Conservation (phyloP, 2,888 invertebrate species). For the Cotesia congregata region DNA sequence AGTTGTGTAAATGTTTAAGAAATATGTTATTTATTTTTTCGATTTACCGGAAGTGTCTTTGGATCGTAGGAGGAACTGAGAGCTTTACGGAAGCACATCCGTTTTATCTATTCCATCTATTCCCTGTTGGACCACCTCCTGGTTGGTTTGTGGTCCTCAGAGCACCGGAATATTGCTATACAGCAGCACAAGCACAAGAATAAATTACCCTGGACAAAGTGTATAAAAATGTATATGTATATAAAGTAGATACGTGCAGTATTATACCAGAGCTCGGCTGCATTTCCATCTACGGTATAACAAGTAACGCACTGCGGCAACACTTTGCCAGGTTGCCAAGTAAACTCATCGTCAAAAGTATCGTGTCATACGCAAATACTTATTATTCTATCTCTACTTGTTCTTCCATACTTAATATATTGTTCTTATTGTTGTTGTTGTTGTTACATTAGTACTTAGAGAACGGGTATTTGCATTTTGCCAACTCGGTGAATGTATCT, state of each 20-base stretch:
- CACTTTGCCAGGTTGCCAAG: slow-evolving; percentile 56
- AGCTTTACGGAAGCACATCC: slow-evolving; percentile 25
- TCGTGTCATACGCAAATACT: slow-evolving; percentile 39
- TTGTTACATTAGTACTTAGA: not conserved
- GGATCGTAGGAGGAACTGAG: slow-evolving; percentile 21
- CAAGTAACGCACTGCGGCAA: slow-evolving; percentile 61
- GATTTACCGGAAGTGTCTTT: slow-evolving; percentile 33
- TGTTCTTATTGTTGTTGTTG: not conserved
- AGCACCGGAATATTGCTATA: slow-evolving; percentile 13
- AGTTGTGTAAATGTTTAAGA: slow-evolving; percentile 17
- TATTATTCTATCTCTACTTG: slow-evolving; percentile 21
- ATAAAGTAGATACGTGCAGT: not conserved
- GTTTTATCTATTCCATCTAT: slow-evolving; percentile 3
- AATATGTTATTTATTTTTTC: slow-evolving; percentile 30
- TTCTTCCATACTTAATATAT: slow-evolving; percentile 21
- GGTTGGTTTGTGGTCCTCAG: not conserved
- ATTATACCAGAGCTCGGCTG: not conserved
- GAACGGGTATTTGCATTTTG: not conserved
- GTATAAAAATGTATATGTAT: slow-evolving; percentile 37
- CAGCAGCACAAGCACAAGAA: slow-evolving; percentile 38
- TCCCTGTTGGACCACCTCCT: not conserved
- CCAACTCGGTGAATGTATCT: not conserved
- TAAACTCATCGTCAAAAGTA: slow-evolving; percentile 43
- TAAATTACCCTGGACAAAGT: slow-evolving; percentile 56
- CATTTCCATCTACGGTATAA: not conserved